Conservation (phyloP, 2,888 invertebrate species). For the Perdita meconis region DNA sequence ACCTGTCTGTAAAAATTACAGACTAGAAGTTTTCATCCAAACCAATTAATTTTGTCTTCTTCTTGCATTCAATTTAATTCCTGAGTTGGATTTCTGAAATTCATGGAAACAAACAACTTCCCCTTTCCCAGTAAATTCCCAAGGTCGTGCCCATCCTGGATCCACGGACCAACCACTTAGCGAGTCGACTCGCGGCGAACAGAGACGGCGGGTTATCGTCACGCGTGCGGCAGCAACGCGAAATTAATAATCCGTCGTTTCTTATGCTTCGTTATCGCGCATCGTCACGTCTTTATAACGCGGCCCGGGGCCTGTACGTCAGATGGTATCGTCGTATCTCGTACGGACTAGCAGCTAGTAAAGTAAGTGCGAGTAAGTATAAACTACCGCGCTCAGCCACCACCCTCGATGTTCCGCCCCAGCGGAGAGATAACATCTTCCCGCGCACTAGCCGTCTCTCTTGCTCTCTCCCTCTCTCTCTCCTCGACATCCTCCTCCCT, state of each 20-base stretch:
- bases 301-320: conserved; percentile 74
- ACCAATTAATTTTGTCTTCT: no score
- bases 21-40: no score
- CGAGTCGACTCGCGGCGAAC: neutral
- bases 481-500: conserved; percentile 42
- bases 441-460: conserved; percentile 57
- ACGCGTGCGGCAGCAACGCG: conserved; percentile 51
- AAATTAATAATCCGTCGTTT: conserved; percentile 76
- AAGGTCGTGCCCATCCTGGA: neutral
- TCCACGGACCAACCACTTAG: neutral
- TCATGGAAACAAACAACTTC: no score
- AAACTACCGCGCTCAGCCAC: conserved; percentile 75
- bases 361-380: conserved; percentile 78
- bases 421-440: conserved; percentile 77
- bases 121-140: neutral
- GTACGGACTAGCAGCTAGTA: conserved; percentile 77
- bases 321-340: conserved; percentile 79
- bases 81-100: no score
- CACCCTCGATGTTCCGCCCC: conserved; percentile 77
- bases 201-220: conserved; percentile 37
- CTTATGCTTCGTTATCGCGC: conserved; percentile 74
- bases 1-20: no score
- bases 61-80: no score
- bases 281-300: conserved; percentile 80
- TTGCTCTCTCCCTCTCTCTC: conserved; percentile 20